Conservation (phyloP, 2,113 vertebrate genomes). For the Dipodomys ordii region DNA sequence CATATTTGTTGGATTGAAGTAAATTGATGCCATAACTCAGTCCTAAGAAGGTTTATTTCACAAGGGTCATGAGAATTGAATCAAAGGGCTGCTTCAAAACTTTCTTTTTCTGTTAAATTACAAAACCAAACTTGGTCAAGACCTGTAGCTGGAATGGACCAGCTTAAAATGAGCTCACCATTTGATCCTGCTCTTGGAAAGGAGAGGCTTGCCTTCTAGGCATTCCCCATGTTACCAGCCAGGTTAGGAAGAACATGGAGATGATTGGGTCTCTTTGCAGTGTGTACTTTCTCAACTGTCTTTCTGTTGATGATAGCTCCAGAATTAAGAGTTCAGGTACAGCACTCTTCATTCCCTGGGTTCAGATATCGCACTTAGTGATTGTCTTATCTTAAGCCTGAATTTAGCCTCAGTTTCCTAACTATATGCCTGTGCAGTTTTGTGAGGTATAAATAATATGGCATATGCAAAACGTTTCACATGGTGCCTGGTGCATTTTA, state of each 20-base stretch:
- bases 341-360: not conserved
- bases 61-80: slow-evolving; percentile 77
- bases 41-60: slow-evolving; percentile 80
- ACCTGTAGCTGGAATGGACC: slow-evolving; percentile 41
- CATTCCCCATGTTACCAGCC: not conserved
- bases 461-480: not conserved
- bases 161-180: slow-evolving; percentile 35
- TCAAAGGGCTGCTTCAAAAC: slow-evolving; percentile 73
- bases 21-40: slow-evolving; percentile 78
- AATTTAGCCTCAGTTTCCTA: not conserved
- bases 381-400: not conserved
- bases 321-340: not conserved
- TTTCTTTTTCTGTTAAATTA: slow-evolving; percentile 75
- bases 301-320: not conserved
- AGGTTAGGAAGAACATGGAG: not conserved
- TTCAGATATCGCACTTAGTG: not conserved
- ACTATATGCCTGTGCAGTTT: not conserved
- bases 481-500: not conserved
- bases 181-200: slow-evolving; percentile 3
- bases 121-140: slow-evolving; percentile 73
- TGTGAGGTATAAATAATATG: not conserved
- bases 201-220: not conserved
- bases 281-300: not conserved
- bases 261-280: not conserved
- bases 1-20: slow-evolving; percentile 73